A percentile compares a stretch with the other conserved stretches of the same genome.
Conservation (phyloP, 1,140 invertebrate genomes). For the Drosophila arawakana region DNA sequence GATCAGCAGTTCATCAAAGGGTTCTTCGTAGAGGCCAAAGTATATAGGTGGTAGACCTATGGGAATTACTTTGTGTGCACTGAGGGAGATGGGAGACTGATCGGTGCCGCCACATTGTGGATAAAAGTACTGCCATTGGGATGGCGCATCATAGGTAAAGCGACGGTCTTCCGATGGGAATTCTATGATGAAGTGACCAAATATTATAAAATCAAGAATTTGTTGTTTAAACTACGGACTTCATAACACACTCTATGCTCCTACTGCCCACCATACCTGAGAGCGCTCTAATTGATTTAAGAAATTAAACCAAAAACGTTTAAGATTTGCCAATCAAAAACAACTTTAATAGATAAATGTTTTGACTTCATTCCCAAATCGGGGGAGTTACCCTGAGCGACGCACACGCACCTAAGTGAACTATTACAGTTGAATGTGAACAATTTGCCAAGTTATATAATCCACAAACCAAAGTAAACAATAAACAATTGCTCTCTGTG, state of each 20-base stretch:
- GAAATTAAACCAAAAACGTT: too few relatives aligned
- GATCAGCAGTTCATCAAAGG: conserved; percentile 52
- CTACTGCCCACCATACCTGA: too few relatives aligned
- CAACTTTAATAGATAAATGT: conserved; percentile 6
- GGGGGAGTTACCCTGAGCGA: background rate
- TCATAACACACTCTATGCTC: too few relatives aligned
- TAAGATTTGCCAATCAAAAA: conserved; percentile 4
- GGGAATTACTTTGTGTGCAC: conserved; percentile 44
- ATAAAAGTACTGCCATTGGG: conserved; percentile 42
- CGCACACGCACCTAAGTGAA: conserved; percentile 25
- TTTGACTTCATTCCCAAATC: conserved; percentile 40
- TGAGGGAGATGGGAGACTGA: conserved; percentile 65
- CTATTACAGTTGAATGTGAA: conserved; percentile 41
- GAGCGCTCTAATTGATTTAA: too few relatives aligned
- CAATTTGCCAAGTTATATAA: conserved; percentile 33
- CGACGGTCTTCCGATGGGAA: conserved; percentile 33
- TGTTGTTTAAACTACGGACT: too few relatives aligned
- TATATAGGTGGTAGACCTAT: conserved; percentile 52
- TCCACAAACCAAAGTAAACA: conserved; percentile 23
- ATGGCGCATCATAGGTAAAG: conserved; percentile 56
- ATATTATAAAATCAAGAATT: background rate
- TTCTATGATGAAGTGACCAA: conserved; percentile 38
- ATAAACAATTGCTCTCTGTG: conserved; percentile 44
- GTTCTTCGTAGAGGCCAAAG: conserved; percentile 56
- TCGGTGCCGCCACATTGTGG: conserved; percentile 48